phyloP scores from a whole-genome alignment of 2,797 vertebrate species.

The Bufotes viridis region DNA sequence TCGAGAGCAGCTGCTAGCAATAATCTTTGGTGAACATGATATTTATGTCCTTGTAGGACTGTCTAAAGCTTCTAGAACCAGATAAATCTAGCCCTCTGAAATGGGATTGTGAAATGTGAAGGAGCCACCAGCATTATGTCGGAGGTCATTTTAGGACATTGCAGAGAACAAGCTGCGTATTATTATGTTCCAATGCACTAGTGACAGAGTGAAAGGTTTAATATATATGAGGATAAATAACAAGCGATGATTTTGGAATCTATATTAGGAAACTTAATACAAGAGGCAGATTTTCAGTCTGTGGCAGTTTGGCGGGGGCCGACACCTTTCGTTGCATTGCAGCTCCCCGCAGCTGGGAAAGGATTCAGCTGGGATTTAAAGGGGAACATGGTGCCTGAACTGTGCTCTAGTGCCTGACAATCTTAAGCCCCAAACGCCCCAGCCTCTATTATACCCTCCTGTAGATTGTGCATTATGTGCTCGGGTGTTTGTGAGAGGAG shows the following conservation, averaged over 20 bases:
- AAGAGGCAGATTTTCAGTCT: background rate
- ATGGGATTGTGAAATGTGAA: slow-evolving; percentile 31
- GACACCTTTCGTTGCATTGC: background rate
- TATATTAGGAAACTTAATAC: slow-evolving; percentile 26
- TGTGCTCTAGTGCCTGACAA: background rate
- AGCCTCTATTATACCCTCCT: background rate
- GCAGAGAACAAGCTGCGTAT: slow-evolving; percentile 14
- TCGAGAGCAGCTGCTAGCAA: slow-evolving; percentile 29
- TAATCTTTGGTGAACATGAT: slow-evolving; percentile 16
- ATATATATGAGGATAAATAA: slow-evolving; percentile 33
- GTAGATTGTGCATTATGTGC: background rate
- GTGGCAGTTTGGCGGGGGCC: background rate
- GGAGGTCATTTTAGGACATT: slow-evolving; percentile 39
- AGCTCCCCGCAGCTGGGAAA: background rate
- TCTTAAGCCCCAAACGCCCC: background rate
- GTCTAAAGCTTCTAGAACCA: background rate
- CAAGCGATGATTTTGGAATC: slow-evolving; percentile 8
- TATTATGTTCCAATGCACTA: slow-evolving; percentile 9
- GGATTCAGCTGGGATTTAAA: background rate
- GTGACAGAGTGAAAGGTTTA: slow-evolving; percentile 36
- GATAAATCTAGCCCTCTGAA: slow-evolving; percentile 20
- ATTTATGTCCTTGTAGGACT: slow-evolving; percentile 27
- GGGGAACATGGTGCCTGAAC: background rate
- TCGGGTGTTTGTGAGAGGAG: background rate
- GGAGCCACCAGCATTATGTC: background rate